Evolutionary conservation across 2,888 invertebrate genomes (phyloP), one percentile per base, ranked within the genome.

Genomic region (Tetrapedia diversipes): DNA sequence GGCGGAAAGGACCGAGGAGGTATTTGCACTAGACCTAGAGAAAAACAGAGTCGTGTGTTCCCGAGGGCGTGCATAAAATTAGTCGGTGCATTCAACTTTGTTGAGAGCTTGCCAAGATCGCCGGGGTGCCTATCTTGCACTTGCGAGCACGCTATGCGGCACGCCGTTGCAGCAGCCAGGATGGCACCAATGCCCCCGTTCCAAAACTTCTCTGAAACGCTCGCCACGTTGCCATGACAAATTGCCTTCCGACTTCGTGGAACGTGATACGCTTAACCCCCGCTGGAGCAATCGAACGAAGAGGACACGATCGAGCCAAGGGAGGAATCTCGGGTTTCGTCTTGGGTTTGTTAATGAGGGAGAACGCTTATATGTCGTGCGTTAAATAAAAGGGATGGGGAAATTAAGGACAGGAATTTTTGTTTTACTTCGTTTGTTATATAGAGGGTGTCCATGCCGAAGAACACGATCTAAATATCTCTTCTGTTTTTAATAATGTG

Each of bases 31-130:
- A 86, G 86, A 87, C 84, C 85, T 84, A 86, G 85, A 85, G 75
- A 80, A 82, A 86, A 87, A 84, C 75, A 79, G n/a, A n/a, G n/a
- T n/a, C n/a, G n/a, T n/a, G 70, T 77, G 60, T 54, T 63, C 61
- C 49, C 19, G 79, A 27, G 68, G 63, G 77, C 61, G 76, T 53
- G 77, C 74, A 81, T 86, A 87, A 88, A 89, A 88, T 88, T 86
- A 87, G 86, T 88, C 78, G 83, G 89, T 89, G 79, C 89, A 71
- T 88, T 89, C 86, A 88, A 88, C 87, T 86, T 81, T 82, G 79
- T 81, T 88, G 88, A 87, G 74, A 47, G 61, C 41, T 65, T 82
- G 88, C 89, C 89, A 88, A 88, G 82, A 85, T 75, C 24, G 43
- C 66, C 41, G 34, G 49, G 27, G 19, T 54, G 49, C 53, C n/a